These are phyloP conservation scores for Sinelater perroti DNA, from an alignment of 2,888 invertebrate genomes.

Conservation along the genomic window DNA sequence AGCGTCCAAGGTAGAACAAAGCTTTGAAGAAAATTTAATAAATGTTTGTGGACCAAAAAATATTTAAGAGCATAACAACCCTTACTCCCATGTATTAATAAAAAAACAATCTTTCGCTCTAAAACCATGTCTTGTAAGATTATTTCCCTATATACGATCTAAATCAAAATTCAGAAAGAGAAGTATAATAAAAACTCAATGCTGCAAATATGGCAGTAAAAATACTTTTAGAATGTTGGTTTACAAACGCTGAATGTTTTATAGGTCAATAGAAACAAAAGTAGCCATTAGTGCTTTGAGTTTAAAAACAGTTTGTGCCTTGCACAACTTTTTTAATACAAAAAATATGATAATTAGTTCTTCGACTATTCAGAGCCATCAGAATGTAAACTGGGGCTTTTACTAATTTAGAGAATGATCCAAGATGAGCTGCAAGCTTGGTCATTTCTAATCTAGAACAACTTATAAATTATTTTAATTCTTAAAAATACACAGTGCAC, in stretches of 20 bases:
- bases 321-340: slow-evolving; percentile 42
- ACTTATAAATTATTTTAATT: slow-evolving; percentile 24
- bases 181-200: slow-evolving; percentile 39
- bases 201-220: slow-evolving; percentile 41
- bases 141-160: slow-evolving; percentile 40
- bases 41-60: slow-evolving; percentile 14
- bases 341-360: slow-evolving; percentile 34
- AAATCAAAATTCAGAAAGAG: slow-evolving; percentile 35
- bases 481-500: neutral
- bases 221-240: slow-evolving; percentile 46
- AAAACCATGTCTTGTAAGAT: slow-evolving; percentile 39
- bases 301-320: slow-evolving; percentile 38
- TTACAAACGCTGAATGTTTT: slow-evolving; percentile 42
- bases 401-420: slow-evolving; percentile 20
- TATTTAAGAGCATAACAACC: slow-evolving; percentile 22
- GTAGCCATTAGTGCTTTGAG: slow-evolving; percentile 35
- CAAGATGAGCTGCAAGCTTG: slow-evolving; percentile 26
- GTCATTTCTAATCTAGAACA: slow-evolving; percentile 25
- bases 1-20: slow-evolving; percentile 35
- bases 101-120: slow-evolving; percentile 29
- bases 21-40: slow-evolving; percentile 25
- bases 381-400: slow-evolving; percentile 1
- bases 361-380: slow-evolving; percentile 6
- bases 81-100: slow-evolving; percentile 30
- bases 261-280: slow-evolving; percentile 40